These are phyloP conservation scores for Chelmon rostratus DNA, from an alignment of 2,797 vertebrate species.

Conservation along the genomic window DNA sequence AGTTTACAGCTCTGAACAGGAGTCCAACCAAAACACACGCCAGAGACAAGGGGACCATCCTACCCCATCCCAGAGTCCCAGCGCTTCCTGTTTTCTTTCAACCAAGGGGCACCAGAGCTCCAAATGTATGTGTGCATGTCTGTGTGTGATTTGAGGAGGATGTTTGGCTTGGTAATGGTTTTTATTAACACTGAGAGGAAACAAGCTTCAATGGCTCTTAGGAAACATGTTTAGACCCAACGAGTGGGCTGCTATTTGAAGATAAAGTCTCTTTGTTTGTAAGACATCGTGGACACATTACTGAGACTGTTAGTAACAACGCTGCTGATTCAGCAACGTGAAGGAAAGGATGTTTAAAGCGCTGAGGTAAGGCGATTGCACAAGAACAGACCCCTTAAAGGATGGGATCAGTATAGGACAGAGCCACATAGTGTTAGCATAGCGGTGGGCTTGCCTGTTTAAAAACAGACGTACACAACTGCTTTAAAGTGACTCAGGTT, in stretches of 20 bases:
- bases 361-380: constrained; percentile 47
- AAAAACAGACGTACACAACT: constrained; percentile 31
- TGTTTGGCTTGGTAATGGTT: constrained; percentile 69
- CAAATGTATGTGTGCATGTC: constrained; percentile 24
- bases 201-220: constrained; percentile 63
- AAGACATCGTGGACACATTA: constrained; percentile 42
- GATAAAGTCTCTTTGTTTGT: constrained; percentile 71
- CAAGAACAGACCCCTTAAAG: constrained; percentile 33
- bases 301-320: constrained; percentile 8
- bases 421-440: constrained; percentile 33
- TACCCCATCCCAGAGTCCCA: constrained; percentile 52
- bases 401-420: constrained; percentile 51
- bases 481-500: constrained; percentile 12
- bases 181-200: constrained; percentile 74
- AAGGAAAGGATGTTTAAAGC: constrained; percentile 44
- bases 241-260: constrained; percentile 66
- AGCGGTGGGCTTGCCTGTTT: constrained; percentile 44
- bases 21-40: constrained; percentile 66
- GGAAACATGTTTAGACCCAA: constrained; percentile 70
- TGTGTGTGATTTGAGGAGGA: constrained; percentile 55
- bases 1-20: constrained; percentile 7
- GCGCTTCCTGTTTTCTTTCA: constrained; percentile 69
- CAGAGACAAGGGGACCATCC: constrained; percentile 57
- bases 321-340: constrained; percentile 56
- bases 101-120: constrained; percentile 55